Evolutionary conservation across 2,888 invertebrate genomes (phyloP), one percentile per base, ranked within the genome.

Genomic region (Rhaphigaster nebulosa): DNA sequence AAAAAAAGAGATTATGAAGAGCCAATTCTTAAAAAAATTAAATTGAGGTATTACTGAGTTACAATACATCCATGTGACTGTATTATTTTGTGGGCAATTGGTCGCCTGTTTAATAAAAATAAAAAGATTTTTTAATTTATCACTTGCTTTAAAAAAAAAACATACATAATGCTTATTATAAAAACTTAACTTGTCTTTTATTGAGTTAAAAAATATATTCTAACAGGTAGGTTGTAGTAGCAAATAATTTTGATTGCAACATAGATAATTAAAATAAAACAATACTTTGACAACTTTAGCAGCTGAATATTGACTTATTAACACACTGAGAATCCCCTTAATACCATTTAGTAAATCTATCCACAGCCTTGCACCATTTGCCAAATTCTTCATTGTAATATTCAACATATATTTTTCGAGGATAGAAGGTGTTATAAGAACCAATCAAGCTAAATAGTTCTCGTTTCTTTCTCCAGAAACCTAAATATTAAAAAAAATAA

Each of bases 391-490:
- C 92, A 18, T 89, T 18, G 92, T 94, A 94, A 91, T 92, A 92
- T 50, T 93, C 92, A 92, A 92, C 93, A 91, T 93, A 93, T 54
- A 93, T 92, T 76, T 92, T 91, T 91, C 94, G 93, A 0, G 96
- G 95, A 91, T 93, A 92, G 92, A 98, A 98, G 45, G 95, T 94
- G 90, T 94, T 94, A 29, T 96, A 96, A 23, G 96, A 93, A 93
- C 95, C 94, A 41, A 96, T 95, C 88, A 96, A 94, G 18, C 94
- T 93, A 91, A 94, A 94, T 45, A 98, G 93, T 92, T 97, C 96
- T 6, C 96, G 95, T 92, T 95, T 95, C 88, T 94, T 94, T 92
- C 95, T 95, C 97, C 97, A 98, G 91, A 97, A 94, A 92, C 96
- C 97, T 96, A 93, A 29, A 93, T 93, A 90, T 65, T 76, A 90